Evolutionary conservation across 2,113 vertebrate species (phyloP).

Genomic region (Thalassoma bifasciatum): DNA sequence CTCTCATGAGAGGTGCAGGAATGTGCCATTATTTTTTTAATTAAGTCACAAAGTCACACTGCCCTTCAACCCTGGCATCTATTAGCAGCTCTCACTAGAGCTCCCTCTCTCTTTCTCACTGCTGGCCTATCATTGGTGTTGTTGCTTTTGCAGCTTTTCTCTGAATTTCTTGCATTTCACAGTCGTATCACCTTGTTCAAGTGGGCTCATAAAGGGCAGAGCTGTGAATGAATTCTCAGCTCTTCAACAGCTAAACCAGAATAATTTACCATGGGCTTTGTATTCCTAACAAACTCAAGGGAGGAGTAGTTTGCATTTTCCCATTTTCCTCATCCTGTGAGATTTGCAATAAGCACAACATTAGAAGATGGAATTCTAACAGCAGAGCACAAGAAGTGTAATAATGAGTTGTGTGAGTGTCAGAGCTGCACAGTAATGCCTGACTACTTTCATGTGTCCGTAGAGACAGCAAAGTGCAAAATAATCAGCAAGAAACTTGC

Average conservation of each 20-base stretch:
- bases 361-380: constrained; percentile 22
- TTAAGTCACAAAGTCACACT: constrained; percentile 85
- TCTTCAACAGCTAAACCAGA: neutral
- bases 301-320: constrained; percentile 29
- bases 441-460: constrained; percentile 34
- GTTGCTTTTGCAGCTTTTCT: constrained; percentile 7
- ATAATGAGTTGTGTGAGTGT: constrained; percentile 31
- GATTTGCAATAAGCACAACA: constrained; percentile 18
- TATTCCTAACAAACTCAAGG: constrained; percentile 27
- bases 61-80: constrained; percentile 80
- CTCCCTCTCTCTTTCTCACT: constrained; percentile 20
- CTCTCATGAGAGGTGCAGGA: constrained; percentile 63
- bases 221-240: constrained; percentile 31
- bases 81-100: constrained; percentile 59
- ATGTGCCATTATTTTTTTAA: constrained; percentile 81
- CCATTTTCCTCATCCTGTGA: constrained; percentile 6
- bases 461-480: constrained; percentile 24
- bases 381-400: constrained; percentile 5
- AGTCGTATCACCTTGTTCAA: constrained; percentile 13
- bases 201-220: constrained; percentile 1
- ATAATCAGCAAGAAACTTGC: constrained; percentile 20
- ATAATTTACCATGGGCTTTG: constrained; percentile 31
- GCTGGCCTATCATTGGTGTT: neutral
- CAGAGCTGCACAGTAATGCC: constrained; percentile 20
- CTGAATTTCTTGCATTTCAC: constrained; percentile 1